Evolutionary conservation across 2,888 invertebrate genomes (phyloP), one percentile per base, ranked within the genome.

Genomic region (Cantharis rustica): DNA sequence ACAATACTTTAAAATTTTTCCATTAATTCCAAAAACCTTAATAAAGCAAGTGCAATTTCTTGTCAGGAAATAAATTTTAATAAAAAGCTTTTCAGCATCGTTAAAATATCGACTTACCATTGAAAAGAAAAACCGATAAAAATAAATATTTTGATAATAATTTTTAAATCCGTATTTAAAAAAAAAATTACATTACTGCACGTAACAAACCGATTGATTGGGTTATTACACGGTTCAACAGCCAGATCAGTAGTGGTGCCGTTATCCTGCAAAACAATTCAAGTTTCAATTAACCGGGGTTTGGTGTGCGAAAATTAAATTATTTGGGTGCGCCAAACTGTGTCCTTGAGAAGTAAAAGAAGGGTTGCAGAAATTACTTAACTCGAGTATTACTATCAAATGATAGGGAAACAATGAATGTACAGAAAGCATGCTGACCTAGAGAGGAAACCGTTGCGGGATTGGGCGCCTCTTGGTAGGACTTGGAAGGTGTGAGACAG

Each of bases 381-480:
- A 79, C 80, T 80, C 79, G 26, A 72, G 73, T 79, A 71, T 47
- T n/a, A 73, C 77, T 78, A 79, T 77, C 75, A 82, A 80, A 80
- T 80, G 80, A 81, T 79, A 76, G 77, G 79, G 80, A 84, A 83
- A 85, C 84, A 85, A 85, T 84, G 83, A 63, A 82, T 77, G 68
- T 71, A 71, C 83, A 82, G 81, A 84, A 84, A 83, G 81, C 83
- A 79, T 82, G 82, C 81, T 86, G 86, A 86, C 86, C 86, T 86
- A 86, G 86, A 86, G 86, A 86, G 85, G 84, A 84, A 83, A 80
- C 81, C 81, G 82, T 81, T 81, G 82, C 81, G 83, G 84, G 83
- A 83, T 83, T 84, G 83, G 85, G 81, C 83, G 84, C 83, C 81
- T 84, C 84, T 83, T 84, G 83, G 82, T 82, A 82, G 82, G 83